Conservation (phyloP, 1,140 invertebrate genomes). For the Tribolium madens region DNA sequence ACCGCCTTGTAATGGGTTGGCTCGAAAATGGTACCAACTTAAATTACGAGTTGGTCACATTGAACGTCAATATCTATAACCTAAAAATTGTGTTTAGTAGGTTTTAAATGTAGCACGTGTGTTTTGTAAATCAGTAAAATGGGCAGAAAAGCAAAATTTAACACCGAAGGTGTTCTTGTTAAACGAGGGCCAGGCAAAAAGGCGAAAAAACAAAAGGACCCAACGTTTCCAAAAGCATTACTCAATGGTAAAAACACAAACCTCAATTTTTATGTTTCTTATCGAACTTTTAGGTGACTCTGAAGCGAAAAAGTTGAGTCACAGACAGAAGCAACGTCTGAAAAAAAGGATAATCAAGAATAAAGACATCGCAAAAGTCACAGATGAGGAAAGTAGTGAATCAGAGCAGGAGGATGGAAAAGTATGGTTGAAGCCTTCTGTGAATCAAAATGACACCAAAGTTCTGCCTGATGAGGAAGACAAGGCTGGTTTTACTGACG, state of each 20-base stretch:
- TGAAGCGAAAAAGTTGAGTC: constrained; percentile 72
- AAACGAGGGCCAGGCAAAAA: constrained; percentile 88
- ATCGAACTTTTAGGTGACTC: constrained; percentile 56
- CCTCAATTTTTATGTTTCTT: background rate
- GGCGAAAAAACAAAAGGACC: constrained; percentile 85
- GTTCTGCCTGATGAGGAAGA: constrained; percentile 63
- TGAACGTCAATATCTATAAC: background rate
- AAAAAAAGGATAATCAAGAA: constrained; percentile 73
- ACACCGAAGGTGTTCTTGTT: constrained; percentile 71
- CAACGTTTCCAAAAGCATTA: constrained; percentile 75
- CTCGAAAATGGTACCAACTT: background rate
- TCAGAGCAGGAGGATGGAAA: background rate
- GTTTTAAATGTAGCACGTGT: constrained; percentile 36
- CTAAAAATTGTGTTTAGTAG: constrained; percentile 6
- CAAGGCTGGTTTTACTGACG: constrained; percentile 78
- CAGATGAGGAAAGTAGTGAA: background rate
- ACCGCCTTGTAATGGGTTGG: no score
- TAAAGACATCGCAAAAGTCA: constrained; percentile 65
- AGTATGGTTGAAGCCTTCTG: constrained; percentile 12
- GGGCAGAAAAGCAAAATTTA: constrained; percentile 89
- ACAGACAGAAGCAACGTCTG: constrained; percentile 77
- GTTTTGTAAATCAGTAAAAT: constrained; percentile 67
- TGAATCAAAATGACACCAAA: constrained; percentile 57
- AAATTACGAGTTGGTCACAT: background rate
- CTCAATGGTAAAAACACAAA: constrained; percentile 65